phyloP scores from a whole-genome alignment of 2,113 vertebrate species.

The Cyphomyrus plagiostoma region DNA sequence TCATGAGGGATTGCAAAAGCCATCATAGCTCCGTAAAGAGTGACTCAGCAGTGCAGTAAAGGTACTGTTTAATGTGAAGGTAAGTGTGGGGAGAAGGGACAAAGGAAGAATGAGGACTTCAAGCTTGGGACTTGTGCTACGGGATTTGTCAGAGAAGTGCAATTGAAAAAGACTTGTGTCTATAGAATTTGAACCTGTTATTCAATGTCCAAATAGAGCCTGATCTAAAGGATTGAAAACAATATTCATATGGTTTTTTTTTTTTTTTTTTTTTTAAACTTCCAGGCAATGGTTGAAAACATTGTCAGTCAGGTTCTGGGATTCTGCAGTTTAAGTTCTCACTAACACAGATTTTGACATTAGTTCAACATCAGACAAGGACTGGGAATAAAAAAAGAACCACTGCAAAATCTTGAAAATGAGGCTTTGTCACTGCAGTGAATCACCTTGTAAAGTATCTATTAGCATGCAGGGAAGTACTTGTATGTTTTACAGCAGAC shows the following conservation, averaged over 20 bases:
- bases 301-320: neutral
- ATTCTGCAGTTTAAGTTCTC: neutral
- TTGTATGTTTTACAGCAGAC: slow-evolving; percentile 60
- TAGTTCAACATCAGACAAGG: neutral
- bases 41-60: slow-evolving; percentile 24
- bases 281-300: neutral
- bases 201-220: neutral
- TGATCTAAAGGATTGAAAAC: neutral
- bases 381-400: neutral
- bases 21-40: neutral
- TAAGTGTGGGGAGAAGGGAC: neutral
- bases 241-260: neutral
- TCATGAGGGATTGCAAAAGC: neutral
- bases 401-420: neutral
- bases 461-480: slow-evolving; percentile 33
- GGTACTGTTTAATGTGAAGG: neutral
- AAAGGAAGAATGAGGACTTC: neutral
- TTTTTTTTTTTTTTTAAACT: neutral
- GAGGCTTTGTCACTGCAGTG: neutral
- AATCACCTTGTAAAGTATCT: neutral
- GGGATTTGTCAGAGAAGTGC: neutral
- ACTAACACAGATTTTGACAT: neutral
- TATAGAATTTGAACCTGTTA: neutral
- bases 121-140: neutral
- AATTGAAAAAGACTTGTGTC: neutral